Evolutionary conservation across 2,888 invertebrate genomes (phyloP).

Genomic region (Adelognathus sp.): DNA sequence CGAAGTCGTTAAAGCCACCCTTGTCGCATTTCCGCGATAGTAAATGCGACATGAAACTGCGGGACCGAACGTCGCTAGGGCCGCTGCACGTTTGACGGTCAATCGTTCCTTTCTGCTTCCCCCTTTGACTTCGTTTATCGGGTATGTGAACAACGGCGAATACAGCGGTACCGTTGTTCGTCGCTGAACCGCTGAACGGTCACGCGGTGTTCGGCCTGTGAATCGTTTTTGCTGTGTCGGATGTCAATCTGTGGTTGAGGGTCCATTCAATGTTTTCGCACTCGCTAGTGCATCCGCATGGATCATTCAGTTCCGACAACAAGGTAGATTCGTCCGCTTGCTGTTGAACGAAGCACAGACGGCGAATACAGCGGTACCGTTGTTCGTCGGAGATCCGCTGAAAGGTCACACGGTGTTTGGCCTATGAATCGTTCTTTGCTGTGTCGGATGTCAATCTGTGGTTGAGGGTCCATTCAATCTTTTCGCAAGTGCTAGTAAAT

Average conservation of each 20-base stretch:
- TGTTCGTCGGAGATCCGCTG: background rate
- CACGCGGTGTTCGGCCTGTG: background rate
- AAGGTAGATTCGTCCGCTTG: background rate
- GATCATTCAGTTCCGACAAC: background rate
- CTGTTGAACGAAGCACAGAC: background rate
- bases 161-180: background rate
- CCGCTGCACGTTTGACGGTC: conserved; percentile 10
- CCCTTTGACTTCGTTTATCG: background rate
- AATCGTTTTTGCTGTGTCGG: background rate
- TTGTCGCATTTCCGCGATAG: conserved; percentile 33
- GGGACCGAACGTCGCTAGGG: conserved; percentile 6
- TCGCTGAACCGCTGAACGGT: background rate
- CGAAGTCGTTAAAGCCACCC: conserved; percentile 50
- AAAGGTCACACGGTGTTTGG: background rate
- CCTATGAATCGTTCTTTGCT: background rate
- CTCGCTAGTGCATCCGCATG: background rate
- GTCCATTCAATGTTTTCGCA: background rate
- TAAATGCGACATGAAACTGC: conserved; percentile 18
- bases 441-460: background rate
- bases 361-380: background rate
- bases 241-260: background rate
- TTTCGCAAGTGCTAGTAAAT: background rate
- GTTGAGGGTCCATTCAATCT: background rate
- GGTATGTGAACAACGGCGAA: background rate
- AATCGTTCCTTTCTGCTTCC: background rate